Conservation (phyloP, 2,113 vertebrate genomes). For the Periophthalmus modestus region DNA sequence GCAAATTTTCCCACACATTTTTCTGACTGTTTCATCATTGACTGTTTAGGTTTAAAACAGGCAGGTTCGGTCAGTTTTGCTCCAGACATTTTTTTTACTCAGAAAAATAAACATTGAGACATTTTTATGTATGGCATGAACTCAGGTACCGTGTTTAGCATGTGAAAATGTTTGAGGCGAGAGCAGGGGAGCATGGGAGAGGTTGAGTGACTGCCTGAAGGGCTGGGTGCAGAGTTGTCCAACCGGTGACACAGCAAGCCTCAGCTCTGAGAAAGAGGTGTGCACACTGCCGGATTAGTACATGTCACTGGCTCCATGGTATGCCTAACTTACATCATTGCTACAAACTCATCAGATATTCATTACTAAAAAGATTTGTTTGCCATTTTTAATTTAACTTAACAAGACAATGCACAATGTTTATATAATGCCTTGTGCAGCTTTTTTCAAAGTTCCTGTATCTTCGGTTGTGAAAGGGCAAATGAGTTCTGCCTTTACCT, state of each 20-base stretch:
- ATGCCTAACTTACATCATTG: slow-evolving; percentile 17
- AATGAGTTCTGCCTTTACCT: slow-evolving; percentile 44
- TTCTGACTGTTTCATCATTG: background rate
- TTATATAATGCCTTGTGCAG: slow-evolving; percentile 16
- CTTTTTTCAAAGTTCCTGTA: slow-evolving; percentile 48
- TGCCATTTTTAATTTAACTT: slow-evolving; percentile 19
- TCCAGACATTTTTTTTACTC: background rate
- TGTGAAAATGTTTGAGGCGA: slow-evolving; percentile 7
- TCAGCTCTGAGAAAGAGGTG: slow-evolving; percentile 62
- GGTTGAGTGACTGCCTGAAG: slow-evolving; percentile 40
- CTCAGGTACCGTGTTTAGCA: slow-evolving; percentile 7
- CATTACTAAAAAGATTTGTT: background rate
- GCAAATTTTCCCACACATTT: slow-evolving; percentile 15
- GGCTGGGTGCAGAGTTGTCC: slow-evolving; percentile 61
- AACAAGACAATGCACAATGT: background rate
- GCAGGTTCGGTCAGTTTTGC: background rate
- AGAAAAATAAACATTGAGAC: background rate
- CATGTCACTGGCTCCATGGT: slow-evolving; percentile 13
- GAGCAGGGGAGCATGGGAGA: slow-evolving; percentile 46
- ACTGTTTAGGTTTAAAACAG: background rate
- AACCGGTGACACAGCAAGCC: slow-evolving; percentile 76
- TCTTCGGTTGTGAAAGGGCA: slow-evolving; percentile 38
- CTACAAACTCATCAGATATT: background rate
- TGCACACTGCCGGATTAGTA: slow-evolving; percentile 31
- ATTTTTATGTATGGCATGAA: background rate